Evolutionary conservation across 2,797 vertebrate species (phyloP).

Genomic region (Sardinella longiceps): DNA sequence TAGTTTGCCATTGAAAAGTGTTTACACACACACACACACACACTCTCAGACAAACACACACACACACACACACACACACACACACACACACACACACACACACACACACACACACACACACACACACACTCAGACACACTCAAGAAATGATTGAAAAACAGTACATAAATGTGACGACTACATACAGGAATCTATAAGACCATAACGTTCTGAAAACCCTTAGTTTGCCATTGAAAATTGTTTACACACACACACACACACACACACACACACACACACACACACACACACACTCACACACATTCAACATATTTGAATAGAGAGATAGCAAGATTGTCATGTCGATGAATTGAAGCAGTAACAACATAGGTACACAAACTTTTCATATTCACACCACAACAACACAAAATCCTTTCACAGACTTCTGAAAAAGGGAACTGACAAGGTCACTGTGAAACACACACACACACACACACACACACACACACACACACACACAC

Average conservation of each 20-base stretch:
- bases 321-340: neutral
- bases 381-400: neutral
- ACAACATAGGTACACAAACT: neutral
- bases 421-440: slow-evolving; percentile 23
- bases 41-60: neutral
- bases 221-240: too few relatives aligned
- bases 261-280: too few relatives aligned
- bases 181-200: too few relatives aligned
- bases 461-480: neutral
- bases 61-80: neutral
- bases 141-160: neutral
- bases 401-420: neutral
- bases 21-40: neutral
- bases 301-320: neutral
- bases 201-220: too few relatives aligned
- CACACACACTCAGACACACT: neutral
- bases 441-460: neutral
- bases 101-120: neutral
- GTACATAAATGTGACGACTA: too few relatives aligned
- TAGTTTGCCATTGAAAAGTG: neutral
- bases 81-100: neutral
- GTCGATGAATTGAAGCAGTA: neutral
- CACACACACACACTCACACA: neutral
- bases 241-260: too few relatives aligned
- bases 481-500: neutral